These are phyloP conservation scores for Dermochelys coriacea DNA, from an alignment of 2,797 vertebrate species.

Conservation along the genomic window DNA sequence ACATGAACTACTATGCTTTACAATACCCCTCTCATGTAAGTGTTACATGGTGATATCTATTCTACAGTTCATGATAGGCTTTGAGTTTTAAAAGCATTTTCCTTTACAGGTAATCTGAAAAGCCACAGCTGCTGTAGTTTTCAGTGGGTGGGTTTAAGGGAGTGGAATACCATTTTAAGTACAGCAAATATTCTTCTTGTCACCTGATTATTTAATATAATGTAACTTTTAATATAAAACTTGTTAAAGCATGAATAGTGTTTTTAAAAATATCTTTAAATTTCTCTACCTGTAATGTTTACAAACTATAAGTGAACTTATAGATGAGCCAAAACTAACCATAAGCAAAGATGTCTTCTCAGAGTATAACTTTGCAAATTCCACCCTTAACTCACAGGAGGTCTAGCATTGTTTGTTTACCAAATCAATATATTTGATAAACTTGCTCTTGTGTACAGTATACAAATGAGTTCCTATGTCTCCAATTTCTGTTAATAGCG, in stretches of 20 bases:
- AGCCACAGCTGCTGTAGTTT: background rate
- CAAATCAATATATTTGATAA: background rate
- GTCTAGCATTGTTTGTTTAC: background rate
- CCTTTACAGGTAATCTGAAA: background rate
- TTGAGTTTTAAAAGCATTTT: background rate
- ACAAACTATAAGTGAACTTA: background rate
- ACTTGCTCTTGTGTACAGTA: background rate
- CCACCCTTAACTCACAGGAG: background rate
- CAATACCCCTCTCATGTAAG: background rate
- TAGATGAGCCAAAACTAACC: background rate
- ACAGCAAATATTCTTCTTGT: background rate
- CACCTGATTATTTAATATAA: background rate
- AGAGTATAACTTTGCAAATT: background rate
- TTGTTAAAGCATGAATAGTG: background rate
- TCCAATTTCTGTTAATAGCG: slow-evolving; percentile 36
- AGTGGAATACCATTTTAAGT: background rate
- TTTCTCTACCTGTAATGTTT: background rate
- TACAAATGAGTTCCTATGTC: background rate
- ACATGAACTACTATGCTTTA: background rate
- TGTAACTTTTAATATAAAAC: background rate
- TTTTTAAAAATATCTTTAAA: background rate
- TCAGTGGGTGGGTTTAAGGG: background rate
- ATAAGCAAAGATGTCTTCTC: background rate
- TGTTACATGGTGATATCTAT: background rate
- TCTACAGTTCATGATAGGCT: background rate